Percentiles rank a stretch among this genome's conserved stretches.
Evolutionary conservation across 1,140 invertebrate genomes (phyloP).

Genomic region (Adelges cooleyi): DNA sequence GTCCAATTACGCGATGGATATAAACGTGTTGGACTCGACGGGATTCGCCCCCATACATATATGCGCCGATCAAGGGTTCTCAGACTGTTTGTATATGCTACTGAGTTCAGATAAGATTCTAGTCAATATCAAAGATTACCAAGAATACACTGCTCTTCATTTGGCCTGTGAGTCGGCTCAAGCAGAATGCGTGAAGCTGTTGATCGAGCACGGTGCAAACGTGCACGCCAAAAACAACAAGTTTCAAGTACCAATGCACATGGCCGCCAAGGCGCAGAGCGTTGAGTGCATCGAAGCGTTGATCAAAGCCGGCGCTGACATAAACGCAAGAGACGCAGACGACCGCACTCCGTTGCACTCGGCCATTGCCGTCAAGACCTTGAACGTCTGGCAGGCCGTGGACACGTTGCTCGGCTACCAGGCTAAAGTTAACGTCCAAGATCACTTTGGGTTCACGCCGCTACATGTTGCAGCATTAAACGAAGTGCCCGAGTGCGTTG

Average conservation of each 20-base stretch:
- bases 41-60: conserved; percentile 65
- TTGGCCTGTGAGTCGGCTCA: conserved; percentile 64
- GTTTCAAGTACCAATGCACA: conserved; percentile 62
- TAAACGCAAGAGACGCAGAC: conserved; percentile 63
- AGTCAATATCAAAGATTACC: conserved; percentile 31
- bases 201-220: conserved; percentile 59
- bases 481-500: conserved; percentile 66
- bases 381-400: conserved; percentile 60
- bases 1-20: conserved; percentile 50
- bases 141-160: conserved; percentile 56
- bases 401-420: conserved; percentile 60
- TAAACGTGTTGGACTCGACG: conserved; percentile 54
- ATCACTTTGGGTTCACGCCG: conserved; percentile 79
- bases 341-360: conserved; percentile 63
- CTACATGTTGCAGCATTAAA: conserved; percentile 76
- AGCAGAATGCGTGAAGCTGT: conserved; percentile 51
- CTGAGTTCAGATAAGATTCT: conserved; percentile 31
- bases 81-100: conserved; percentile 46
- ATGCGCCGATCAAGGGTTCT: conserved; percentile 58
- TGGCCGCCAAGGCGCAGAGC: conserved; percentile 60
- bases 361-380: conserved; percentile 60
- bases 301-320: conserved; percentile 57
- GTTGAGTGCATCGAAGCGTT: conserved; percentile 64
- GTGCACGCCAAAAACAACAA: conserved; percentile 56
- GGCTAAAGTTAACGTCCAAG: conserved; percentile 69